Conservation (phyloP, 2,797 vertebrate species). For the Microctenopoma stevenorrisi region DNA sequence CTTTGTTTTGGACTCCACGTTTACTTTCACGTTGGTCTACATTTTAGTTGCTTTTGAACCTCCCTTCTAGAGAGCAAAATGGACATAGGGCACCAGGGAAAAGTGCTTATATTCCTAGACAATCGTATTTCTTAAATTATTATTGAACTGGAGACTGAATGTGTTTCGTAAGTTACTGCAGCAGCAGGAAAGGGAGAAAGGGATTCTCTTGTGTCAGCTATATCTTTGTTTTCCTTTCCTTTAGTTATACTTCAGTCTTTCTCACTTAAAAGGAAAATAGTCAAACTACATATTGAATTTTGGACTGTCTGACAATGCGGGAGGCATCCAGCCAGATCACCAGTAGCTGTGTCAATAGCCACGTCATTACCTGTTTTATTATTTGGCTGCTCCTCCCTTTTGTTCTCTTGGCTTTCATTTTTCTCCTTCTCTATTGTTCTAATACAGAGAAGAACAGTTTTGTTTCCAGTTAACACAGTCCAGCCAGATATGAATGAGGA, state of each 20-base stretch:
- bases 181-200: constrained; percentile 5
- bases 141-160: constrained; percentile 22
- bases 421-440: constrained; percentile 10
- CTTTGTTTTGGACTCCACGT: background rate
- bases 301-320: constrained; percentile 29
- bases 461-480: constrained; percentile 1
- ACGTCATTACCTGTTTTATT: constrained; percentile 44
- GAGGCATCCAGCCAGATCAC: constrained; percentile 42
- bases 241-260: background rate
- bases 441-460: constrained; percentile 1
- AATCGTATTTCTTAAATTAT: constrained; percentile 29
- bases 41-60: background rate
- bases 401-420: constrained; percentile 8
- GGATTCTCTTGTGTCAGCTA: constrained; percentile 11
- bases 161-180: constrained; percentile 20
- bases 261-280: constrained; percentile 39
- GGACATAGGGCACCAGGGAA: background rate
- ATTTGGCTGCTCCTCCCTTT: constrained; percentile 24
- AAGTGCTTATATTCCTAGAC: constrained; percentile 4
- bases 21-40: background rate
- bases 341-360: constrained; percentile 47
- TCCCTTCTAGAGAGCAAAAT: background rate
- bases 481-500: constrained; percentile 4
- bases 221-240: constrained; percentile 31
- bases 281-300: constrained; percentile 56